A percentile compares a stretch with the other conserved stretches of the same genome.
These are phyloP conservation scores for Hydrolagus colliei DNA, from an alignment of 2,797 vertebrate species.

Conservation along the genomic window DNA sequence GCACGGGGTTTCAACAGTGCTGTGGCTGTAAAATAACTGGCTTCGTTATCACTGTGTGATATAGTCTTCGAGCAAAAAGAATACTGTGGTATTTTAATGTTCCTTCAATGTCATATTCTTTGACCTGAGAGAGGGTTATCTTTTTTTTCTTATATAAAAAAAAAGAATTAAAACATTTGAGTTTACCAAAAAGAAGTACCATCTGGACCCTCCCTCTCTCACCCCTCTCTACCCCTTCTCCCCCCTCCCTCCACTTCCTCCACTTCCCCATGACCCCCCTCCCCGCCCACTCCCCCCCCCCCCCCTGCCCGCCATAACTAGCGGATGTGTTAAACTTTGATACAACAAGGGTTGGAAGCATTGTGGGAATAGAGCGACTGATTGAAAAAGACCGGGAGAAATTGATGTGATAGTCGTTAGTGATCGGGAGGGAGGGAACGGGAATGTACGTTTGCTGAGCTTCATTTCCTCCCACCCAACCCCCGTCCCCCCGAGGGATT, in stretches of 20 bases:
- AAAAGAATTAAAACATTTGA: background rate
- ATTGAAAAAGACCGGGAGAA: too few species aligned
- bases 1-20: slow-evolving; percentile 56
- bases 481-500: too few species aligned
- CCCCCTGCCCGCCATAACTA: too few species aligned
- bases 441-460: too few species aligned
- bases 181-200: background rate
- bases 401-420: too few species aligned
- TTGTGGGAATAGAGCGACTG: too few species aligned
- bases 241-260: background rate
- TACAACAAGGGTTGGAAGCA: too few species aligned
- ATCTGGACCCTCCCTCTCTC: background rate
- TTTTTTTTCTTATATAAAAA: too few species aligned
- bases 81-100: slow-evolving; percentile 53
- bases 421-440: too few species aligned
- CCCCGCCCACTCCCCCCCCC: background rate
- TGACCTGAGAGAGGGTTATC: background rate
- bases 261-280: background rate
- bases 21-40: slow-evolving; percentile 58
- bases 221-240: background rate
- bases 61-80: slow-evolving; percentile 57
- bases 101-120: slow-evolving; percentile 36
- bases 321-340: too few species aligned
- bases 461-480: too few species aligned
- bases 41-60: slow-evolving; percentile 71